Base-by-base conservation (phyloP, 2,888 invertebrate genomes). In the Hydriomena furcata region DNA sequence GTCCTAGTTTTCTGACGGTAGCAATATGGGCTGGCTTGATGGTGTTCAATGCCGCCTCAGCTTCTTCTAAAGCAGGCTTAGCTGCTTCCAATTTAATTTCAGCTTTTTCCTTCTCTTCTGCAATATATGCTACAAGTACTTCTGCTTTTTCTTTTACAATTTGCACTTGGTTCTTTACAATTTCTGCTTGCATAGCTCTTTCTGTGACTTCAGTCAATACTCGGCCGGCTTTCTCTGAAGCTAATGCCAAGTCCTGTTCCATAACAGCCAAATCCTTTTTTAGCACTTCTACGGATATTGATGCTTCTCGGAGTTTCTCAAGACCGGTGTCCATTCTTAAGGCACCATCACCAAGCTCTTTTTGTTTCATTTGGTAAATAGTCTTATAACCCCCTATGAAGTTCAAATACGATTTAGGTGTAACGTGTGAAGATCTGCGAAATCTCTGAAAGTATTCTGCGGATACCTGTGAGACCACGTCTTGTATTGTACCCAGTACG, bases 11-110 rank as follows among this genome's bases (percentile, higher is more conserved):
- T 61, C 98, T 92, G 0, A 99, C 98, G 37, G 97, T 97, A 1
- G 98, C 95, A 76, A 99, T 99, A 75, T 99, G 98, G 2, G 98
- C 97, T 28, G 98, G 98, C 79, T 98, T 98, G 51, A 99, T 99
- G 0, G 99, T 99, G 71, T 98, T 98, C 11, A 99, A 87, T 0
- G 99, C 98, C 25, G 95, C 93, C 82, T 98, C 98, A 0, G 99
- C 99, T 85, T 98, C 98, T 81, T 98, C 97, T 21, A 99, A 83
- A 0, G 98, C 98, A 0, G 99, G 99, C 71, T 97, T 96, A 1
- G 99, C 99, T 1, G 97, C 98, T 87, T 98, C 98, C 25, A 99
- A 79, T 76, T 99, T 99, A 65, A 94, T 94, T 83, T 98, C 98
- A 0, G 99, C 99, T 41, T 95, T 86, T 1, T 94, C 96, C 76